Percentiles rank a stretch among this genome's conserved stretches.
These are phyloP conservation scores for Monodelphis domestica DNA, from an alignment of 2,797 vertebrate species.

Conservation along the genomic window DNA sequence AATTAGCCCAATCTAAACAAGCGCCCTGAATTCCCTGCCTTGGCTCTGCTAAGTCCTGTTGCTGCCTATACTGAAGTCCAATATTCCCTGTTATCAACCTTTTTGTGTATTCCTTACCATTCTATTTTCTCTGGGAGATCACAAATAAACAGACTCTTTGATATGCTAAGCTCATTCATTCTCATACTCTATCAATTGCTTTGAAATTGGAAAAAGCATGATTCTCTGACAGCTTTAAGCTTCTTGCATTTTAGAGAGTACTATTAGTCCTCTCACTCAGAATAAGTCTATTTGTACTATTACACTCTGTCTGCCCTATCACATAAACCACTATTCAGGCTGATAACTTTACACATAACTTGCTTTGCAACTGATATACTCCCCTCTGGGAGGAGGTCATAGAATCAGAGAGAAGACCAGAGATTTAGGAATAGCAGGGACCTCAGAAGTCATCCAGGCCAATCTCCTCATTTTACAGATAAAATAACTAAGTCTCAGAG, in stretches of 20 bases:
- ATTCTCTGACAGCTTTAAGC: background rate
- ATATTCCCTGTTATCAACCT: background rate
- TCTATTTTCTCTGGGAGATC: background rate
- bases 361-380: background rate
- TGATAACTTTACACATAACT: background rate
- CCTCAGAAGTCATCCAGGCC: background rate
- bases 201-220: constrained; percentile 21
- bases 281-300: background rate
- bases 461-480: background rate
- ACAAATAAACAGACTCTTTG: constrained; percentile 3
- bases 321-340: background rate
- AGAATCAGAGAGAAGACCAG: background rate
- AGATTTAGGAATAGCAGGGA: background rate
- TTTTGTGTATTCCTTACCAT: background rate
- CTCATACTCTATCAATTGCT: background rate
- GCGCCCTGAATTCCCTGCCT: background rate
- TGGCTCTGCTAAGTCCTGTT: background rate
- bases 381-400: background rate
- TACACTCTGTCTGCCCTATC: background rate
- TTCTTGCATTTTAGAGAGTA: background rate
- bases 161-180: background rate
- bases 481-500: background rate
- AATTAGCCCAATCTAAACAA: background rate
- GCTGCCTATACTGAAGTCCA: background rate
- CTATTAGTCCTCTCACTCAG: background rate